Evolutionary conservation across 30 jellyfish, hydroid and myxozoan genomes (phyloP).

Genomic region (Aurelia sp.): DNA sequence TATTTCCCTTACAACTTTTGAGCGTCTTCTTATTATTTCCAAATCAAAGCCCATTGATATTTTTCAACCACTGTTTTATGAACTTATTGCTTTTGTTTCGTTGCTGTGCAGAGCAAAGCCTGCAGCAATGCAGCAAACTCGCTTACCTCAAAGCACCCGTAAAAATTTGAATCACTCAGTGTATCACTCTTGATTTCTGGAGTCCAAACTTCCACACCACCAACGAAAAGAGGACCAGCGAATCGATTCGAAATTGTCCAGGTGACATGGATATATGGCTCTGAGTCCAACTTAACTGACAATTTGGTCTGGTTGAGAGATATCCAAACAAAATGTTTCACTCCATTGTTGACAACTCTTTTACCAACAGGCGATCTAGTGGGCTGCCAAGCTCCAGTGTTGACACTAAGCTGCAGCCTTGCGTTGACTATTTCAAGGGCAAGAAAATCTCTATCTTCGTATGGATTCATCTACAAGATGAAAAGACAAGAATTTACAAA

Average conservation of each 20-base stretch:
- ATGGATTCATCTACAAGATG: slow-evolving; percentile 33
- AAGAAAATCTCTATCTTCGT: slow-evolving; percentile 55
- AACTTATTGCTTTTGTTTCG: no score
- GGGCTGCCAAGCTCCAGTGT: slow-evolving; percentile 34
- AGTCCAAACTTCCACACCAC: slow-evolving; percentile 52
- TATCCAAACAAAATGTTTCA: slow-evolving; percentile 10
- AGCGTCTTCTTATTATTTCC: no score
- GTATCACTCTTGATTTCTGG: slow-evolving; percentile 56
- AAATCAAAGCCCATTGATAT: no score
- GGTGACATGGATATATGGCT: background rate
- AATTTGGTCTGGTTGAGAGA: slow-evolving; percentile 3
- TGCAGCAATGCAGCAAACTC: background rate
- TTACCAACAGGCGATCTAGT: background rate
- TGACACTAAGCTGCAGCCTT: slow-evolving; percentile 13
- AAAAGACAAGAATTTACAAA: background rate
- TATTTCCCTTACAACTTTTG: no score
- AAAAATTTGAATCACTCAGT: slow-evolving; percentile 24
- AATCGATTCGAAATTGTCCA: slow-evolving; percentile 9
- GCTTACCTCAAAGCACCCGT: slow-evolving; percentile 62
- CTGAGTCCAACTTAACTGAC: background rate
- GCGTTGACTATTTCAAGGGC: slow-evolving; percentile 47
- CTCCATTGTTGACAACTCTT: slow-evolving; percentile 19
- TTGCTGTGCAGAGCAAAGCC: no score
- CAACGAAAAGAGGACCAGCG: slow-evolving; percentile 60
- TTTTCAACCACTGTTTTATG: no score